phyloP scores from a whole-genome alignment of 2,888 invertebrate species.

The Tenthredo distinguenda region DNA sequence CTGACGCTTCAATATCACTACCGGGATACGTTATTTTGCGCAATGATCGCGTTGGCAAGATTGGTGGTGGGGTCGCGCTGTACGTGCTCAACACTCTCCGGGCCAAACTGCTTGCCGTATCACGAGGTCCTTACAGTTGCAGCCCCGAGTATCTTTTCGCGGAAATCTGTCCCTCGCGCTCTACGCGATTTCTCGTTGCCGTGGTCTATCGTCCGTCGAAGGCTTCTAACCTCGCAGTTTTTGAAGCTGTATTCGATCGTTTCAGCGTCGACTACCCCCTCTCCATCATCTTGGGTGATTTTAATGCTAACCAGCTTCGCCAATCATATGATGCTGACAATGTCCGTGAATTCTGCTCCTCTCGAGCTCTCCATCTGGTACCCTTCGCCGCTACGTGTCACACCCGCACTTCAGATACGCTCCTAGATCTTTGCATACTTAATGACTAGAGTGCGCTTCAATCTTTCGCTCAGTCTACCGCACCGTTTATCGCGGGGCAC shows the following conservation, averaged over 20 bases:
- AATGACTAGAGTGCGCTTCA: background rate
- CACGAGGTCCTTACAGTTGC: background rate
- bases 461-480: background rate
- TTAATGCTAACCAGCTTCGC: background rate
- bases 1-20: background rate
- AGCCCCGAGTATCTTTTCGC: background rate
- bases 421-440: background rate
- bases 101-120: background rate
- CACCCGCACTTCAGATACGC: too few relatives aligned
- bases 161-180: background rate
- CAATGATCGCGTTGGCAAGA: slow-evolving; percentile 11
- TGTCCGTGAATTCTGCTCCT: background rate
- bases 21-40: too few relatives aligned
- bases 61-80: too few relatives aligned
- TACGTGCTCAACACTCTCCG: too few relatives aligned
- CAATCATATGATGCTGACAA: background rate
- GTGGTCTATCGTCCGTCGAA: slow-evolving; percentile 29
- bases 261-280: background rate
- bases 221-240: background rate
- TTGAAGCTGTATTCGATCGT: background rate
- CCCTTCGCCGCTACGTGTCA: background rate
- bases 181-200: background rate
- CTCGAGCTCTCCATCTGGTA: background rate
- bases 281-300: background rate
- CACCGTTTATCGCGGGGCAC: slow-evolving; percentile 23